Evolutionary conservation across 2,888 invertebrate genomes (phyloP).

Genomic region (Phengaris arion): DNA sequence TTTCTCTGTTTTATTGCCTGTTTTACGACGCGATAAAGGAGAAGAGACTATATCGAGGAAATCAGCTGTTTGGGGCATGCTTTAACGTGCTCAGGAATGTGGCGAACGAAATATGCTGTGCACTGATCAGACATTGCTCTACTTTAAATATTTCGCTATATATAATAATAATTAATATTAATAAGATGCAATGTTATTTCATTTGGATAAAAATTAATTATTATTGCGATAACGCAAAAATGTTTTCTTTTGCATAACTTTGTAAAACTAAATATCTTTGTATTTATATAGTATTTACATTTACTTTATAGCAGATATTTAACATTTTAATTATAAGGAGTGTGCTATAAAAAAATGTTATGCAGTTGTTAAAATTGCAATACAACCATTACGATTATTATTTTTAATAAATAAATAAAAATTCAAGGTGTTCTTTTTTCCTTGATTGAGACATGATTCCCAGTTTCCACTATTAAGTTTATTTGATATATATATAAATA

Average conservation of each 20-base stretch:
- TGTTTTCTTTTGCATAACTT: background rate
- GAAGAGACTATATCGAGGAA: slow-evolving; percentile 72
- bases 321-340: too few relatives aligned
- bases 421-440: too few relatives aligned
- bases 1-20: slow-evolving; percentile 79
- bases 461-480: too few relatives aligned
- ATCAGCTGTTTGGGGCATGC: slow-evolving; percentile 80
- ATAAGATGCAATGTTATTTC: slow-evolving; percentile 13
- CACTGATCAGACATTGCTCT: slow-evolving; percentile 59
- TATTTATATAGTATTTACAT: background rate
- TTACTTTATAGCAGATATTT: too few relatives aligned
- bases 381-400: too few relatives aligned
- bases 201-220: background rate
- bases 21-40: slow-evolving; percentile 75
- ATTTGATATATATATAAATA: too few relatives aligned
- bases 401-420: too few relatives aligned
- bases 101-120: slow-evolving; percentile 72
- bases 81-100: slow-evolving; percentile 79
- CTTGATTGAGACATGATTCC: too few relatives aligned
- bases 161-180: background rate
- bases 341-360: too few relatives aligned
- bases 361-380: too few relatives aligned
- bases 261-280: background rate
- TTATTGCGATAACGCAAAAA: slow-evolving; percentile 7
- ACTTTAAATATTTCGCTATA: slow-evolving; percentile 45